Base-by-base conservation (phyloP, 1,140 invertebrate species). In the Ostrea denselamellosa region DNA sequence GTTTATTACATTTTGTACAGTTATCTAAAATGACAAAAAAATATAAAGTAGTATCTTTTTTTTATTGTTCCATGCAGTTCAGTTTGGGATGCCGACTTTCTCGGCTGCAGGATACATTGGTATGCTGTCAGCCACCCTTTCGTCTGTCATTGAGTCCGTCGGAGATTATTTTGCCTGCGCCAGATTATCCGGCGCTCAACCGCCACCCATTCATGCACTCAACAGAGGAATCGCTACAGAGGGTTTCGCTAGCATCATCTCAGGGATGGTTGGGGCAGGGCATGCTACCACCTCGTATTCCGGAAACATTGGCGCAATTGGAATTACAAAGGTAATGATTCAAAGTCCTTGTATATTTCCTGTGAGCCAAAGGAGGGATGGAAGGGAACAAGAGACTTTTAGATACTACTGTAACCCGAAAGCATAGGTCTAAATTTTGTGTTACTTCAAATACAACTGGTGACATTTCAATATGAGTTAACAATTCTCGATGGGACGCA, bases 131-230 rank as follows among this genome's bases (percentile, higher is more conserved):
- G 98, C 97, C 0, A 97, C 98, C 7, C 92, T 98, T 9, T 97
- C 97, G 0, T 98, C 97, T 82, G 97, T 97, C 0, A 97, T 98
- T 9, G 97, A 98, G 94, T 98, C 97, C 0, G 96, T 98, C 85
- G 98, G 97, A 91, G 98, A 98, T 94, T 98, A 98, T 94, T 97
- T 97, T 68, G 98, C 97, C 5, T 97, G 97, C 5, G 97, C 97
- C 0, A 96, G 96, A 93, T 97, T 98, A 96, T 97, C 97, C 86
- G 90, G 90, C 22, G 97, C 97, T 0, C 96, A 97, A 0, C 96
- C 97, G 0, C 98, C 98, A 0, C 98, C 98, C 0, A 94, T 97
- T 8, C 97, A 98, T 93, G 97, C 97, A 0, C 97, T 98, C 8
- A 94, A 94, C 87, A 88, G 94, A 65, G 94, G 94, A 89, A 97